Conservation (phyloP, 1,140 invertebrate genomes). For the Caenorhabditis latens region DNA sequence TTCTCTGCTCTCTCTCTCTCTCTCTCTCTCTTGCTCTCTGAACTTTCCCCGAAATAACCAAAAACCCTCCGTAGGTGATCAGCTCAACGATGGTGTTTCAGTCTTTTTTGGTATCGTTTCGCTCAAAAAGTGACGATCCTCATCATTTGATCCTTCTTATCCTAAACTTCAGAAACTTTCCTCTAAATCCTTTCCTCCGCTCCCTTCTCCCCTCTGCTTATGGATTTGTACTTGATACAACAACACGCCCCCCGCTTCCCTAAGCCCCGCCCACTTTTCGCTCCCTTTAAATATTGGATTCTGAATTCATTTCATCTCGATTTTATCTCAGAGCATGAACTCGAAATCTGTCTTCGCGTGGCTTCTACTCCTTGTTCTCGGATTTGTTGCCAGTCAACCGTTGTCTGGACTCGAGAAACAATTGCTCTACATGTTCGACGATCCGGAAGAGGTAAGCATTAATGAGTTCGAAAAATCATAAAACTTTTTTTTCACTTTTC, state of each 20-base stretch:
- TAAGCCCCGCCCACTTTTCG: no score
- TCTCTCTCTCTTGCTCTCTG: no score
- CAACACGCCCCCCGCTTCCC: background rate
- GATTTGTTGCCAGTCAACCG: constrained; percentile 32
- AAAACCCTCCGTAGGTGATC: no score
- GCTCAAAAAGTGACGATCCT: background rate
- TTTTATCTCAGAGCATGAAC: constrained; percentile 5
- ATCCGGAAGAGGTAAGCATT: constrained; percentile 24
- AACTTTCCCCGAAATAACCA: no score
- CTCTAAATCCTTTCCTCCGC: background rate
- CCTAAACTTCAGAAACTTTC: background rate
- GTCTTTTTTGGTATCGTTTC: background rate
- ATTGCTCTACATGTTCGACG: constrained; percentile 49
- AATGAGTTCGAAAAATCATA: background rate
- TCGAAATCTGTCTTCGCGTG: constrained; percentile 5
- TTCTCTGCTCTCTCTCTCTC: no score
- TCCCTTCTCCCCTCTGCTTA: no score
- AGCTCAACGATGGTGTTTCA: background rate
- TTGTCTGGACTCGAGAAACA: constrained; percentile 48
- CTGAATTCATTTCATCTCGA: constrained; percentile 1
- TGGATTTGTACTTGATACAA: background rate
- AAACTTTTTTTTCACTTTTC: background rate
- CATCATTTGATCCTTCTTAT: no score
- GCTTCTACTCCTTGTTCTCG: constrained; percentile 17
- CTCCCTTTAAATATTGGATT: background rate